These are phyloP conservation scores for Oscheius sp. DNA, from an alignment of 2,888 invertebrate species.

Conservation along the genomic window DNA sequence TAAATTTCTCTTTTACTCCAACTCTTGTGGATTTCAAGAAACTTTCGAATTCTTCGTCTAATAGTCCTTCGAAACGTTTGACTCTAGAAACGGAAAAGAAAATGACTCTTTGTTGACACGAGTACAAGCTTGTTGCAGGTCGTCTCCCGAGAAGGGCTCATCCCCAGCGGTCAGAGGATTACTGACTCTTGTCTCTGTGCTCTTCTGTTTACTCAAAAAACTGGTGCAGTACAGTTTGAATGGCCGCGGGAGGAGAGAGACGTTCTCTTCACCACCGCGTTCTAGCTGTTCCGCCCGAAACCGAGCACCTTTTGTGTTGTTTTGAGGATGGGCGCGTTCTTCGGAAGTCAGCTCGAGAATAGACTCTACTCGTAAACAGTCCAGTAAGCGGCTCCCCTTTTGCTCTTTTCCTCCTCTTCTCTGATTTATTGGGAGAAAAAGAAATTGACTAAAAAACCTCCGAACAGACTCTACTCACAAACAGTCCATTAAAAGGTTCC, in stretches of 20 bases:
- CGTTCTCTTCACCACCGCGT: not conserved
- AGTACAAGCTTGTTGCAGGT: constrained; percentile 11
- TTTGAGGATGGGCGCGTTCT: not conserved
- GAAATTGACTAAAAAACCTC: too few species aligned
- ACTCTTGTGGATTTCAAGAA: too few species aligned
- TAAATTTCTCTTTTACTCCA: too few species aligned
- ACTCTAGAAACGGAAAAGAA: too few species aligned
- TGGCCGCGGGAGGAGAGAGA: not conserved
- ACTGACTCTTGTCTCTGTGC: too few species aligned
- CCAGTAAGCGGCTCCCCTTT: not conserved
- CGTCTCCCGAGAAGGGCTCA: constrained; percentile 8
- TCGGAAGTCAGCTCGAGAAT: not conserved
- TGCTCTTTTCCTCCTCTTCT: not conserved
- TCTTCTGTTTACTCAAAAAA: constrained; percentile 15
- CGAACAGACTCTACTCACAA: not conserved
- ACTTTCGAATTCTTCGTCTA: too few species aligned
- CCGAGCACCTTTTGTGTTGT: not conserved
- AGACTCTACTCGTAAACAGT: not conserved
- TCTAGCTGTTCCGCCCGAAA: not conserved
- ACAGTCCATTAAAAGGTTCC: not conserved
- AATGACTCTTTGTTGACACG: constrained; percentile 5
- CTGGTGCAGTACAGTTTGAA: constrained; percentile 15
- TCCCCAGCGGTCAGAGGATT: constrained; percentile 19
- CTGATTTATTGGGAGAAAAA: not conserved
- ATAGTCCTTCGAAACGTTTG: too few species aligned